These are phyloP conservation scores for Ostrea denselamellosa DNA, from an alignment of 1,140 invertebrate species.

Conservation along the genomic window DNA sequence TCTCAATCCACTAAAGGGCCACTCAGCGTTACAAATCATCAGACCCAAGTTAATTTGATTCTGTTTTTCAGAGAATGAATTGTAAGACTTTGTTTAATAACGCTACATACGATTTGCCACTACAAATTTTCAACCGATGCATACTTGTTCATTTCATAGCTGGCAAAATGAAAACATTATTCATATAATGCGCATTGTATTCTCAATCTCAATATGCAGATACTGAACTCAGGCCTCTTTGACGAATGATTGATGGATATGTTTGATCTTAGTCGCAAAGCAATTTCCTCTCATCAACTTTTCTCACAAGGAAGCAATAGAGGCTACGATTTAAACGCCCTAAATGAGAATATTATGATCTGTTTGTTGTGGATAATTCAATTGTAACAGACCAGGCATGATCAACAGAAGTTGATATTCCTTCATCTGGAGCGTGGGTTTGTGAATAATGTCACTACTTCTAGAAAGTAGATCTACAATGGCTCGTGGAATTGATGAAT, in stretches of 20 bases:
- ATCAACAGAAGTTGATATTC: background rate
- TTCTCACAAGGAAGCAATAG: background rate
- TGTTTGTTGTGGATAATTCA: background rate
- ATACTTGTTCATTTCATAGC: too few relatives aligned
- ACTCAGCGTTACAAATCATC: too few relatives aligned
- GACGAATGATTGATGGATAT: background rate
- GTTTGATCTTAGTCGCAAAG: background rate
- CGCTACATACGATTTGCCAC: too few relatives aligned
- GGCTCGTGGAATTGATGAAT: background rate
- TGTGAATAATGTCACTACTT: background rate
- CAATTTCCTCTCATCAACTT: conserved; percentile 18
- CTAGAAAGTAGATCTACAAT: background rate
- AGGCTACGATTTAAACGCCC: background rate
- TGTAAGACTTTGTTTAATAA: too few relatives aligned
- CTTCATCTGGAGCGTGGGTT: background rate
- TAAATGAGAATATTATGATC: conserved; percentile 1
- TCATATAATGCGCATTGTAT: background rate
- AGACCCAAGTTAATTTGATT: too few relatives aligned
- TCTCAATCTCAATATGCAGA: background rate
- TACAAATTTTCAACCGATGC: too few relatives aligned
- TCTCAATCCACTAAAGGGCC: too few relatives aligned
- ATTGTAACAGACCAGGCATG: background rate
- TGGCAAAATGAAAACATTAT: background rate
- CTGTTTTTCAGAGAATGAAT: too few relatives aligned
- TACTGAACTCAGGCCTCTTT: background rate